phyloP scores from a whole-genome alignment of 2,888 invertebrate species.

The Chrysopilus asiliformis region DNA sequence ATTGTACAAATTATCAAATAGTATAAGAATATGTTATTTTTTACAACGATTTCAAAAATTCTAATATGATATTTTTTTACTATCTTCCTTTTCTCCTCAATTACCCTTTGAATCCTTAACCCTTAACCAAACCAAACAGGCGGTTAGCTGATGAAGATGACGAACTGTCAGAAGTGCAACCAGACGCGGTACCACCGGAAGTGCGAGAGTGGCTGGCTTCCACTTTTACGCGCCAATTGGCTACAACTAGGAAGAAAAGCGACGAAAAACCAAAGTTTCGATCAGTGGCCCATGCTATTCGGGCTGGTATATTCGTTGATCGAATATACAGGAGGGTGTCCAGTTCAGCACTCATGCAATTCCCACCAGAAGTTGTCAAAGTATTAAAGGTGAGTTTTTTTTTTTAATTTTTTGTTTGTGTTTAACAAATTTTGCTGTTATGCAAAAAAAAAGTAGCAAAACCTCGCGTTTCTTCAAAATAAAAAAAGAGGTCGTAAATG shows the following conservation, averaged over 20 bases:
- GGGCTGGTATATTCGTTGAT: slow-evolving; percentile 94
- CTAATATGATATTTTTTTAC: no score
- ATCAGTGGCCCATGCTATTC: slow-evolving; percentile 89
- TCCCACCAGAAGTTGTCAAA: slow-evolving; percentile 74
- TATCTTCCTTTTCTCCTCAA: slow-evolving; percentile 8
- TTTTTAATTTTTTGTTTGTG: no score
- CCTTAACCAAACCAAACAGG: slow-evolving; percentile 34
- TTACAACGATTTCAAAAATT: no score
- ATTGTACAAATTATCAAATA: no score
- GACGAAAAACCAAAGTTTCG: slow-evolving; percentile 83
- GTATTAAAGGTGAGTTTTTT: slow-evolving; percentile 62
- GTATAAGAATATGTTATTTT: no score
- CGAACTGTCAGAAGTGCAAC: slow-evolving; percentile 89
- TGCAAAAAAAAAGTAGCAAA: no score
- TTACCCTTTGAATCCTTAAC: slow-evolving; percentile 1
- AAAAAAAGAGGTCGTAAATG: no score
- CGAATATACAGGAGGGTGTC: slow-evolving; percentile 76
- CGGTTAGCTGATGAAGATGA: slow-evolving; percentile 83
- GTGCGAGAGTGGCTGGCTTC: slow-evolving; percentile 94
- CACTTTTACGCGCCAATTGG: slow-evolving; percentile 84
- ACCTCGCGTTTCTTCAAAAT: no score
- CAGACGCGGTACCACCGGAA: slow-evolving; percentile 91
- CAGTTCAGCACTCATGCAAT: slow-evolving; percentile 68
- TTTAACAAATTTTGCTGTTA: no score
- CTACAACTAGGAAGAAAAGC: slow-evolving; percentile 58